These are phyloP conservation scores for Coremacera marginata DNA, from an alignment of 2,888 invertebrate genomes.

Conservation along the genomic window DNA sequence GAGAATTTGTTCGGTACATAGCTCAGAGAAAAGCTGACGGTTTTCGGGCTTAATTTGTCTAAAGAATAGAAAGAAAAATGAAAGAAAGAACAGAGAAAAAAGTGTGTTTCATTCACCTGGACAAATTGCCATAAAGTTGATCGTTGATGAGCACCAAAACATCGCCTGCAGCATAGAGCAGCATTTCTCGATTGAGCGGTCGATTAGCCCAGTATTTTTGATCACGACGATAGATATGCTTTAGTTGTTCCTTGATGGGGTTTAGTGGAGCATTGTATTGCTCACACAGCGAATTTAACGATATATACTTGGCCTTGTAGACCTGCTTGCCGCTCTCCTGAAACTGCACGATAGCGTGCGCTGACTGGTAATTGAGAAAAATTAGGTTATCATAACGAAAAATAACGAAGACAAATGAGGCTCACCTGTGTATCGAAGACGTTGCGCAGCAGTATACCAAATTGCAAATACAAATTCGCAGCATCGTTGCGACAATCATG, in stretches of 20 bases:
- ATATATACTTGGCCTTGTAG: slow-evolving; percentile 94
- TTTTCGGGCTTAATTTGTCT: slow-evolving; percentile 80
- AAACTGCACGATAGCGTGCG: slow-evolving; percentile 90
- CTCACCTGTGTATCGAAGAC: slow-evolving; percentile 90
- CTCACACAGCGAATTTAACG: slow-evolving; percentile 91
- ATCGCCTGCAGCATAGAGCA: slow-evolving; percentile 91
- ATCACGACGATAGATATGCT: slow-evolving; percentile 86
- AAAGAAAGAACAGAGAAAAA: not conserved
- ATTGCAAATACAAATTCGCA: slow-evolving; percentile 87
- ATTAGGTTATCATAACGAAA: not conserved
- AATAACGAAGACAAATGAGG: not conserved
- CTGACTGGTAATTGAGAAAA: slow-evolving; percentile 72
- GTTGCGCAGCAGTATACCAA: slow-evolving; percentile 83
- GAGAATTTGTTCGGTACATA: slow-evolving; percentile 88
- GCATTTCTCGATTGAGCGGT: slow-evolving; percentile 91
- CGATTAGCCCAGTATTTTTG: slow-evolving; percentile 91
- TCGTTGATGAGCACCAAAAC: slow-evolving; percentile 89
- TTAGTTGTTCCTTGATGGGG: slow-evolving; percentile 91
- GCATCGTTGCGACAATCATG: slow-evolving; percentile 95
- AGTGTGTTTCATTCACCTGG: slow-evolving; percentile 68
- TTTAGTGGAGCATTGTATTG: slow-evolving; percentile 89
- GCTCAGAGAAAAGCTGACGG: slow-evolving; percentile 80
- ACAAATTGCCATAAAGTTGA: slow-evolving; percentile 81
- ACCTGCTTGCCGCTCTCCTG: slow-evolving; percentile 92
- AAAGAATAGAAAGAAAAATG: not conserved